Percentiles rank a stretch among this genome's conserved stretches.
These are phyloP conservation scores for Chamaetylas fuelleborni DNA, from an alignment of 2,113 vertebrate species.

Conservation along the genomic window DNA sequence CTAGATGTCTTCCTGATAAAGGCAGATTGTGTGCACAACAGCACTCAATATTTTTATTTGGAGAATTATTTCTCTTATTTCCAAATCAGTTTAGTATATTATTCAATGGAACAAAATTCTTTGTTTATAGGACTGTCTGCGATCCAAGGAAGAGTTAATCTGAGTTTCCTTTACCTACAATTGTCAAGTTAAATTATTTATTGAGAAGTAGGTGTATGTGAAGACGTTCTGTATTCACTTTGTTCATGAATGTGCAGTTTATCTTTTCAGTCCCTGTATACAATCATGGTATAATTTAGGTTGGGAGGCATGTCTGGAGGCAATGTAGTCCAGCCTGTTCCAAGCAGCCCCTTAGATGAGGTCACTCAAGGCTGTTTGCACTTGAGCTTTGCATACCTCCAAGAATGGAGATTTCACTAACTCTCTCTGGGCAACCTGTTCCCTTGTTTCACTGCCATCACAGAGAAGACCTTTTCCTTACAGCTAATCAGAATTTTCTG, in stretches of 20 bases:
- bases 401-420: not conserved
- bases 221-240: not conserved
- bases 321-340: not conserved
- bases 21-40: not conserved
- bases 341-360: not conserved
- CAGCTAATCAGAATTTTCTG: not conserved
- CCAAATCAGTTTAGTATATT: not conserved
- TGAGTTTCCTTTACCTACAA: not conserved
- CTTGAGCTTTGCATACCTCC: not conserved
- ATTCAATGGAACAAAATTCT: not conserved
- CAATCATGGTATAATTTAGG: not conserved
- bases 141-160: not conserved
- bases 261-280: not conserved
- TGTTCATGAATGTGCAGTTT: not conserved
- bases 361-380: not conserved
- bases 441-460: not conserved
- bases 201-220: not conserved
- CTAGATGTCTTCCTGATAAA: not conserved
- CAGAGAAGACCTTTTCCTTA: not conserved
- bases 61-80: not conserved
- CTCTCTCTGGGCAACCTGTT: not conserved
- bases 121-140: not conserved
- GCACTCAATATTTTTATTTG: not conserved
- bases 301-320: not conserved
- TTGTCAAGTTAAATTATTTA: not conserved